Conservation (phyloP, 2,113 vertebrate genomes). For the Plotosus lineatus region DNA sequence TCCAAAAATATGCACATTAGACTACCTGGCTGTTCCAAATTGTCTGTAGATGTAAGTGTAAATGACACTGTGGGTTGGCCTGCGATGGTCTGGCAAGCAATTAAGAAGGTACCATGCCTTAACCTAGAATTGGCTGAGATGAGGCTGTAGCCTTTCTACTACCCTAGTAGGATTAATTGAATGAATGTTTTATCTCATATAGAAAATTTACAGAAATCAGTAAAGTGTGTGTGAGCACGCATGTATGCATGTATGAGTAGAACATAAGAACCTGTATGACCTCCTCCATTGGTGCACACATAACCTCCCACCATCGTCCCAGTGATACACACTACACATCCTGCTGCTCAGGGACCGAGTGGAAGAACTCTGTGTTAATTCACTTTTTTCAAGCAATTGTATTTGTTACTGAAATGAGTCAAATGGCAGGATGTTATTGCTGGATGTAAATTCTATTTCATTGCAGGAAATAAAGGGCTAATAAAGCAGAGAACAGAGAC, state of each 20-base stretch:
- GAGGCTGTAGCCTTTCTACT: too few relatives aligned
- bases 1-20: too few relatives aligned
- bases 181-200: too few relatives aligned
- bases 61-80: too few relatives aligned
- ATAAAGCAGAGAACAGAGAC: slow-evolving; percentile 42
- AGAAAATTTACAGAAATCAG: too few relatives aligned
- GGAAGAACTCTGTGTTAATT: slow-evolving; percentile 43
- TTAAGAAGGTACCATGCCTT: too few relatives aligned
- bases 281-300: slow-evolving; percentile 1
- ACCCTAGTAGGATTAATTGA: too few relatives aligned
- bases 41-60: too few relatives aligned
- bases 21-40: too few relatives aligned
- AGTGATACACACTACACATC: slow-evolving; percentile 22
- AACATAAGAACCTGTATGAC: neutral
- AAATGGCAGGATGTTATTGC: slow-evolving; percentile 47
- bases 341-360: slow-evolving; percentile 48
- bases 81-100: too few relatives aligned
- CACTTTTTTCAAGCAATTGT: slow-evolving; percentile 44
- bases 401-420: slow-evolving; percentile 53
- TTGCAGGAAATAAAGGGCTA: slow-evolving; percentile 54
- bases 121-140: too few relatives aligned
- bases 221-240: too few relatives aligned
- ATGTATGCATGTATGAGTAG: neutral
- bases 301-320: neutral
- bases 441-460: slow-evolving; percentile 53